Evolutionary conservation across 1,140 invertebrate genomes (phyloP), one percentile per base, ranked within the genome.

Genomic region (Apis cerana): DNA sequence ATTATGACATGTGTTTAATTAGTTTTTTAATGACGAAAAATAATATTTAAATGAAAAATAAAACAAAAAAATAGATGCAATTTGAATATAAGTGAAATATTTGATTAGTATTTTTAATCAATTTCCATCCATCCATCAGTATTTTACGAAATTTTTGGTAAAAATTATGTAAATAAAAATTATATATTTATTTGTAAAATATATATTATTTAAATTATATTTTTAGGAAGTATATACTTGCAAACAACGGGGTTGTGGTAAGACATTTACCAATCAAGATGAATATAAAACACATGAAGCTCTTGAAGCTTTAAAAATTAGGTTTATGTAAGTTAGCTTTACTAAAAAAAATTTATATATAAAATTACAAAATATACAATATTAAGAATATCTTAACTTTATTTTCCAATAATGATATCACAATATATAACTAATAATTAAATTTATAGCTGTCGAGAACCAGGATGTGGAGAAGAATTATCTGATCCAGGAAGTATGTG

Each of bases 401-500:
- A 12, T 48, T 74, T 61, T 43, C 10, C 19, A 65, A 65, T 62
- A 27, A 13, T 23, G 2, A 43, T 43, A 43, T 43, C 5, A 43
- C 33, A 62, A 2, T 17, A 62, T 27, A 33, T 50, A 19, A n/a
- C 21, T 68, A 78, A 19, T 10, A 50, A 71, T 33, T n/a, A 17
- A 69, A 23, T 69, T n/a, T 56, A 2, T 62, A 94, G 93, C 65
- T 94, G 93, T 75, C 91, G 93, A 0, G 93, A 94, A 65, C 93
- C 93, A 81, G 93, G 92, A 83, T 94, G 93, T 17, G 93, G 93
- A 33, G 92, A 94, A 69, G 93, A 94, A 89, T 50, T 94, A 5
- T 91, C 93, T 4, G 93, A 94, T 84, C 93, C 93, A 48, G 93
- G 93, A 54, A 93, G 92, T 52, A 94, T 94, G 93, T 94, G 93